These are phyloP conservation scores for Drosophila rellima DNA, from an alignment of 2,888 invertebrate genomes.

Conservation along the genomic window DNA sequence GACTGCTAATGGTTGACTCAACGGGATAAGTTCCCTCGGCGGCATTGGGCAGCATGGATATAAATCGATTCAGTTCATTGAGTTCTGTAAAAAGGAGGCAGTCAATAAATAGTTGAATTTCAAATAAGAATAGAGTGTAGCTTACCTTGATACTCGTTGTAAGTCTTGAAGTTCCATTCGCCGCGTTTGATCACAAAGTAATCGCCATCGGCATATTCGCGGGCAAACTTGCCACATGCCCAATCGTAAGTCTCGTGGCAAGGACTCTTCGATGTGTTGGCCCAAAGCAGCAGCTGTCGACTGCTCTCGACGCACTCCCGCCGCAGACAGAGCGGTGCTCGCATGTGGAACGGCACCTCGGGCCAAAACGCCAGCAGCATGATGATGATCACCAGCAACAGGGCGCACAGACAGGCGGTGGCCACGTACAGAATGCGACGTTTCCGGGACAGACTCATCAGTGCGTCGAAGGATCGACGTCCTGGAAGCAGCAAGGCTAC, in stretches of 20 bases:
- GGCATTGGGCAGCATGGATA: conserved; percentile 83
- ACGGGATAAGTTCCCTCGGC: conserved; percentile 80
- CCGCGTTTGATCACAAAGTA: conserved; percentile 85
- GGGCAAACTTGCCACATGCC: conserved; percentile 85
- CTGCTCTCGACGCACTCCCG: conserved; percentile 84
- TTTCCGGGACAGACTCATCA: conserved; percentile 83
- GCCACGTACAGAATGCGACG: conserved; percentile 83
- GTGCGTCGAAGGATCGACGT: conserved; percentile 81
- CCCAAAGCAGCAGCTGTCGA: conserved; percentile 84
- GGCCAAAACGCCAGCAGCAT: conserved; percentile 85
- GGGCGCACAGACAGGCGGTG: conserved; percentile 83
- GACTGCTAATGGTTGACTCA: conserved; percentile 84
- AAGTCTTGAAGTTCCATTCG: conserved; percentile 85
- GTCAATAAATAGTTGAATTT: no score
- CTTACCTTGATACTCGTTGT: conserved; percentile 85
- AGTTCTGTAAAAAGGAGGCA: conserved; percentile 75
- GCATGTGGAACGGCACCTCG: conserved; percentile 84
- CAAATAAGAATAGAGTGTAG: no score
- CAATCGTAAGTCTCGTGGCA: conserved; percentile 85
- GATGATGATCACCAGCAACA: conserved; percentile 83
- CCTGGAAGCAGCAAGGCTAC: conserved; percentile 84
- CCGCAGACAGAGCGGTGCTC: conserved; percentile 84
- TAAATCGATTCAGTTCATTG: conserved; percentile 84
- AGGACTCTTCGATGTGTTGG: conserved; percentile 83
- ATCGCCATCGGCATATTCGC: conserved; percentile 82